Evolutionary conservation across 2,888 invertebrate species (phyloP).

Genomic region (Athalia circularis): DNA sequence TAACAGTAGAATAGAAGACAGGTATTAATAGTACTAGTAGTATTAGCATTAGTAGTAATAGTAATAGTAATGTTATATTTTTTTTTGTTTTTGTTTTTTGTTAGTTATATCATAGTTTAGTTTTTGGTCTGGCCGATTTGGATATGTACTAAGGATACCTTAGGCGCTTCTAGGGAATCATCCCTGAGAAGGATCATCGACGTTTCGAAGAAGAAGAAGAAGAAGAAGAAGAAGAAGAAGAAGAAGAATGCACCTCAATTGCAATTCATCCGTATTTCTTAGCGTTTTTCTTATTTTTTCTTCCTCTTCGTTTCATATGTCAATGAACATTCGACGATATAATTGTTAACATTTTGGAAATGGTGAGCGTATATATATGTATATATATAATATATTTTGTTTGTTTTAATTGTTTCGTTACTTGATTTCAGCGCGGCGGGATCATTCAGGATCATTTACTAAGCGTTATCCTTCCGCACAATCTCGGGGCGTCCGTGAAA

Average conservation of each 20-base stretch:
- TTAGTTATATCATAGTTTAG: background rate
- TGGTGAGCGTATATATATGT: too few relatives aligned
- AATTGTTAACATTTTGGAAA: background rate
- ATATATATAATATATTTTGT: too few relatives aligned
- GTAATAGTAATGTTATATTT: conserved; percentile 19
- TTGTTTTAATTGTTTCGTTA: too few relatives aligned
- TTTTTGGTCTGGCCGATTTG: conserved; percentile 48
- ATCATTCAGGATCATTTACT: background rate
- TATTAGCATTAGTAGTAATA: conserved; percentile 26
- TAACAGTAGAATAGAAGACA: conserved; percentile 13
- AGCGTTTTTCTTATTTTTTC: background rate
- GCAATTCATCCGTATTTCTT: too few relatives aligned
- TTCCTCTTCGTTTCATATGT: background rate
- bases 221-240: too few relatives aligned
- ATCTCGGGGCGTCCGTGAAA: conserved; percentile 10
- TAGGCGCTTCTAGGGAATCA: conserved; percentile 58
- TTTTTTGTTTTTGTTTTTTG: conserved; percentile 10
- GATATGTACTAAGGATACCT: conserved; percentile 73
- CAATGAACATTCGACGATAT: background rate
- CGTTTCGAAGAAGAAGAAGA: conserved; percentile 8
- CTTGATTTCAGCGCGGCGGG: background rate
- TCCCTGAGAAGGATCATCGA: conserved; percentile 58
- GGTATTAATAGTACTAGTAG: conserved; percentile 4
- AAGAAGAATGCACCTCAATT: too few relatives aligned
- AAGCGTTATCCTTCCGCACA: conserved; percentile 1